Conservation (phyloP, 2,113 vertebrate species). For the Scartelaos histophorus region DNA sequence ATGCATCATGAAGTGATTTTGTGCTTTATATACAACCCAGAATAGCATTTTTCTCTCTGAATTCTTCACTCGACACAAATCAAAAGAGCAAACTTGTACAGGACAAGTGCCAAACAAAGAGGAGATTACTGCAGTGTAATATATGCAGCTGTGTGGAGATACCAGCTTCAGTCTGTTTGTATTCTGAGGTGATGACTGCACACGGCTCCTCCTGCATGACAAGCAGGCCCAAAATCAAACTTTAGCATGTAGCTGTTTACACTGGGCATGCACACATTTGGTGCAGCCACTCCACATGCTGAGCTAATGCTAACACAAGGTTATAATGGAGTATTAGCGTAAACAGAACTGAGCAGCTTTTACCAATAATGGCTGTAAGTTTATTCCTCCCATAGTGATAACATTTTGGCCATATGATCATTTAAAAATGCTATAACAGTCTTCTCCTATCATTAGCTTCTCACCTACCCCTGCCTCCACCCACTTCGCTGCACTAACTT, state of each 20-base stretch:
- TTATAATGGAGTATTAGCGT: background rate
- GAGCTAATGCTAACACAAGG: background rate
- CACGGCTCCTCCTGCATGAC: constrained; percentile 7
- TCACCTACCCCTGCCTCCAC: too few relatives aligned
- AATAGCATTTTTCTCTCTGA: constrained; percentile 20
- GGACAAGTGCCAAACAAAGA: background rate
- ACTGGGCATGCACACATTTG: background rate
- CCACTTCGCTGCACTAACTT: too few relatives aligned
- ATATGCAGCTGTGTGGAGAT: constrained; percentile 1
- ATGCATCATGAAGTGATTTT: background rate
- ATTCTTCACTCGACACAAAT: constrained; percentile 41
- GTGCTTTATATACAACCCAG: too few relatives aligned
- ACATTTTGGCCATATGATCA: background rate
- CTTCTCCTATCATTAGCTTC: background rate
- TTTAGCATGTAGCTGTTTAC: constrained; percentile 13
- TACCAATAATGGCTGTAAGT: background rate
- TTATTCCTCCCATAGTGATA: background rate
- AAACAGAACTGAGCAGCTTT: background rate
- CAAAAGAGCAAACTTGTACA: constrained; percentile 15
- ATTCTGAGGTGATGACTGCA: constrained; percentile 2
- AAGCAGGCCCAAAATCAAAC: constrained; percentile 7
- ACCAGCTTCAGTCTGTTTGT: constrained; percentile 18
- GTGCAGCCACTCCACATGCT: background rate
- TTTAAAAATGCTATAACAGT: background rate
- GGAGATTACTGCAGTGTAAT: constrained; percentile 1